Conservation (phyloP, 1,140 invertebrate genomes). For the Chionoecetes opilio region DNA sequence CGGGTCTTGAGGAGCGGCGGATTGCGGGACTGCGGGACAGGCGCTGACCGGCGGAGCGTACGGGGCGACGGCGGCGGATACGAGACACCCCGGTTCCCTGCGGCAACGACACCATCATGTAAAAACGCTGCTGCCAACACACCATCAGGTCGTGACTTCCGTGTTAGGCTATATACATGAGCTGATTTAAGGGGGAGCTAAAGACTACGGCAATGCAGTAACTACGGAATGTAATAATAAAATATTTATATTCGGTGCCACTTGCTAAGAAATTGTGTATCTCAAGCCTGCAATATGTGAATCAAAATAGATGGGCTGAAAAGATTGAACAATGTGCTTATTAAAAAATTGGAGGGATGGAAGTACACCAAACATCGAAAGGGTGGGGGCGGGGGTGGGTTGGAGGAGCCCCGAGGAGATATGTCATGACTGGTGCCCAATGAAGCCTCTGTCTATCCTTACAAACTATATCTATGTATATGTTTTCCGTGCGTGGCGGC, state of each 20-base stretch:
- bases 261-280: neutral
- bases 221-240: neutral
- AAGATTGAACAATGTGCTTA: neutral
- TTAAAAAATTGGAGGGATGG: neutral
- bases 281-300: conserved; percentile 8
- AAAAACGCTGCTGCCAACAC: neutral
- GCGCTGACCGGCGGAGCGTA: conserved; percentile 88
- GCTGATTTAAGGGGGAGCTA: neutral
- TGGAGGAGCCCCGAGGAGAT: neutral
- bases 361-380: neutral
- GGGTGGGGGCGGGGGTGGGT: neutral
- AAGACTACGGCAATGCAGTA: neutral
- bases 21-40: conserved; percentile 88
- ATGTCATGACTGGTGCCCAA: too few species aligned
- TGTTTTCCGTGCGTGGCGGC: too few species aligned
- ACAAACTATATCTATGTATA: too few species aligned
- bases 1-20: conserved; percentile 90
- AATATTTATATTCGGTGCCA: neutral
- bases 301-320: neutral
- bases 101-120: conserved; percentile 11
- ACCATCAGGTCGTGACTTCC: neutral
- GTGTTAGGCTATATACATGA: conserved; percentile 2
- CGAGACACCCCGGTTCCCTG: conserved; percentile 86
- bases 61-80: conserved; percentile 91
- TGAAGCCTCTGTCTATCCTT: too few species aligned